Conservation (phyloP, 1,140 invertebrate species). For the Centruroides vittatus region DNA sequence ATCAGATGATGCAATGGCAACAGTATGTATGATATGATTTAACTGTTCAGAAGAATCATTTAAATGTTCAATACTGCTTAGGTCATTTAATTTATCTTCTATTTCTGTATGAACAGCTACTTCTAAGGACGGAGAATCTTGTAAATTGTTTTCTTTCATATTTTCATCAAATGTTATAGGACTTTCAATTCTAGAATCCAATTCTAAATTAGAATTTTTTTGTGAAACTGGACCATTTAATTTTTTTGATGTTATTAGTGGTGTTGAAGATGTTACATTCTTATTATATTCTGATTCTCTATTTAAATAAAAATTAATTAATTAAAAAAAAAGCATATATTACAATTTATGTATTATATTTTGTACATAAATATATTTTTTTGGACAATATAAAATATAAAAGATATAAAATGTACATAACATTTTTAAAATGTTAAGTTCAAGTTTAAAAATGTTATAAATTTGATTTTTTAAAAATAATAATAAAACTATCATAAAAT, state of each 20-base stretch:
- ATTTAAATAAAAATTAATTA: no score
- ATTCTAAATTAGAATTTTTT: neutral
- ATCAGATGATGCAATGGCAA: no score
- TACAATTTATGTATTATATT: no score
- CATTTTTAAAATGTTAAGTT: no score
- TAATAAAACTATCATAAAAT: no score
- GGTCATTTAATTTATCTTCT: neutral
- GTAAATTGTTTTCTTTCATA: neutral
- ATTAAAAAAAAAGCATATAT: no score
- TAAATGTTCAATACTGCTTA: neutral
- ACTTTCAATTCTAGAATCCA: neutral
- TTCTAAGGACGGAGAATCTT: neutral
- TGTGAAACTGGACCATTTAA: neutral
- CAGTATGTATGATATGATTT: no score
- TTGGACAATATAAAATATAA: no score
- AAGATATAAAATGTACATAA: no score
- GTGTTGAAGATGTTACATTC: neutral
- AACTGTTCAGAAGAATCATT: neutral
- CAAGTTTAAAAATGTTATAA: no score
- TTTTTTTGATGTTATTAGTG: neutral
- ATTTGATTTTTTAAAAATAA: no score
- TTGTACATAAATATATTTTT: no score
- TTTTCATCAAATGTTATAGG: neutral
- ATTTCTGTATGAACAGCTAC: neutral
- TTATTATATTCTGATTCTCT: neutral